These are phyloP conservation scores for Tinamus major DNA, from an alignment of 2,797 vertebrate genomes.

Conservation along the genomic window DNA sequence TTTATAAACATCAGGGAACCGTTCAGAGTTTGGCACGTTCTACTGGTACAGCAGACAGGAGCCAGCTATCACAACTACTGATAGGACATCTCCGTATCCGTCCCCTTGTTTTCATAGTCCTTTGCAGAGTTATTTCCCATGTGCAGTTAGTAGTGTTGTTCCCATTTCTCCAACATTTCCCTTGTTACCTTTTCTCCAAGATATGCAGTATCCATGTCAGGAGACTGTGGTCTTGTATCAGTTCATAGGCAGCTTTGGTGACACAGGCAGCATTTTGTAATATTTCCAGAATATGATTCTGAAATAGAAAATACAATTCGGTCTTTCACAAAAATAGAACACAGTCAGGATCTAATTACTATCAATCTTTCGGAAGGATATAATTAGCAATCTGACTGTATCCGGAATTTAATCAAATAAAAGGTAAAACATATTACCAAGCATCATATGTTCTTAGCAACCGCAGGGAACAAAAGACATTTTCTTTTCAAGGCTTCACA, in stretches of 20 bases:
- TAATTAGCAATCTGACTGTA: background rate
- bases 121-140: background rate
- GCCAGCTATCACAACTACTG: background rate
- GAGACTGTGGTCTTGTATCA: slow-evolving; percentile 88
- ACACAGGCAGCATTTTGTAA: slow-evolving; percentile 82
- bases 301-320: background rate
- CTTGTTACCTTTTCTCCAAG: slow-evolving; percentile 84
- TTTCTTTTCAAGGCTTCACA: background rate
- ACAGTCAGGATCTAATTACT: background rate
- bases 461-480: background rate
- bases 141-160: background rate
- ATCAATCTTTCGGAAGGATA: background rate
- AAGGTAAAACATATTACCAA: background rate
- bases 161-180: background rate
- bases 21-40: background rate
- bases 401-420: background rate
- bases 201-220: slow-evolving; percentile 87
- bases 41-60: background rate
- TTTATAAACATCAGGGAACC: background rate
- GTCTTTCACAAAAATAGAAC: background rate
- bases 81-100: background rate
- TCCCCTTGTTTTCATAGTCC: background rate
- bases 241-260: slow-evolving; percentile 87
- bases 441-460: background rate
- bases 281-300: slow-evolving; percentile 88